Evolutionary conservation across 1,140 invertebrate species (phyloP).

Genomic region (Zaprionus ornatus): DNA sequence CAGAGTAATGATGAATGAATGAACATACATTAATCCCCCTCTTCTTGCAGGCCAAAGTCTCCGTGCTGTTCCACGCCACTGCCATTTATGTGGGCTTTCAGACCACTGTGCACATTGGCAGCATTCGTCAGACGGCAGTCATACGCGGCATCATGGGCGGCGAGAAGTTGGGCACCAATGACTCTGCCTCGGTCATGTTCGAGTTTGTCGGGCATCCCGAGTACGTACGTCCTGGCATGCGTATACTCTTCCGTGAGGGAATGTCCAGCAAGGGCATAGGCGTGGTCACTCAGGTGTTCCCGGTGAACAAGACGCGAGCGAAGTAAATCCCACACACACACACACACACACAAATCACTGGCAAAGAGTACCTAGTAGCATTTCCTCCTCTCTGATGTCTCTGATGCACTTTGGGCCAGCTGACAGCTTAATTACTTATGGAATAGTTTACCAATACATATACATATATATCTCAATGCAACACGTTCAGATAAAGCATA

Average conservation of each 20-base stretch:
- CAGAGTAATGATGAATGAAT: neutral
- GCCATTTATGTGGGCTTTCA: conserved; percentile 95
- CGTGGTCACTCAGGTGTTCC: conserved; percentile 93
- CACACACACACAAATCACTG: conserved; percentile 1
- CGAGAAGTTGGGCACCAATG: conserved; percentile 88
- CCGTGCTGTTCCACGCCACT: conserved; percentile 90
- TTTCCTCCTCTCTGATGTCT: conserved; percentile 11
- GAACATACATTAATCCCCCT: neutral
- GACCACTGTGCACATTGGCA: conserved; percentile 97
- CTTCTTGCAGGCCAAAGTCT: conserved; percentile 90
- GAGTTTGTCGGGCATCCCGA: conserved; percentile 95
- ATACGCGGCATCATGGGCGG: conserved; percentile 86
- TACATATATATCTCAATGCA: conserved; percentile 52
- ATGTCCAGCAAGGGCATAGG: conserved; percentile 94
- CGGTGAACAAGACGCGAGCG: conserved; percentile 72
- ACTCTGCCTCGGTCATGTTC: conserved; percentile 94
- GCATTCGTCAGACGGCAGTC: conserved; percentile 96
- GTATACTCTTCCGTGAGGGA: conserved; percentile 95
- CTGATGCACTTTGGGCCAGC: neutral
- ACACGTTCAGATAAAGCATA: conserved; percentile 11
- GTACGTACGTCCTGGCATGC: conserved; percentile 93
- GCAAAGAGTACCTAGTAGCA: conserved; percentile 35
- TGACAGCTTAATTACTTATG: conserved; percentile 43
- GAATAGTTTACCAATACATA: conserved; percentile 41
- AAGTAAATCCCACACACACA: conserved; percentile 42